Base-by-base conservation (phyloP, 2,113 vertebrate genomes). In the Hemiprocne comata region DNA sequence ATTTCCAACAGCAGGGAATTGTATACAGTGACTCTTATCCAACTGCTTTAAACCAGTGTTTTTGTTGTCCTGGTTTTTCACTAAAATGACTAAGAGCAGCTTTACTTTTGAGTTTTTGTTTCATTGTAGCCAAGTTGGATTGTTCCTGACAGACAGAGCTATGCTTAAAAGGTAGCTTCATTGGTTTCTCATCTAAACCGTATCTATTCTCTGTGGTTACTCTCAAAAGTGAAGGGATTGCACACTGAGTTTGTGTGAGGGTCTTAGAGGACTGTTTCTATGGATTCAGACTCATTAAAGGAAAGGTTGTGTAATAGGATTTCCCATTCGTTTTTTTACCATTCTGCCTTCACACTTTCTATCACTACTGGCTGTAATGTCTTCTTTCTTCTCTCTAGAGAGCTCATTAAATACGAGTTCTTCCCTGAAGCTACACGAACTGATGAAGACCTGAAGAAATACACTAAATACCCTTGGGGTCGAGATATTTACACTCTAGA, bases 381-480 rank as follows among this genome's bases (percentile, higher is more conserved):
- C 72, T 95, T 81, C 72, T 95, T 90, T 50, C n/a, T 94, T 81
- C 36, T 77, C 77, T 94, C 85, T 93, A 99, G 99, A 96, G 99
- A 99, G 92, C 98, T 99, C 88, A 99, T 99, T 69, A 99, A 99
- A 96, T 99, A 99, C 26, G 99, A 99, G 97, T 99, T 99, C 97
- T 99, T 99, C 97, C 99, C 99, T 67, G 99, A 99, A 98, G 99
- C 99, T 81, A 99, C 98, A 36, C 98, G 99, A 95, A 99, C 98
- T 72, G 99, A 99, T 57, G 99, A 99, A 42, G 99, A 99, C 95
- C 97, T 99, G 70, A 99, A 99, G 96, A 99, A 98, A 96, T 98
- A 98, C 94, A 98, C 98, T 51, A 99, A 97, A 81, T 99, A 99
- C 80, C 99, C 99, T 17, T 99, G 99, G 99, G 99, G 99, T 24